phyloP scores from a whole-genome alignment of 1,140 invertebrate species.

The Maconellicoccus hirsutus region DNA sequence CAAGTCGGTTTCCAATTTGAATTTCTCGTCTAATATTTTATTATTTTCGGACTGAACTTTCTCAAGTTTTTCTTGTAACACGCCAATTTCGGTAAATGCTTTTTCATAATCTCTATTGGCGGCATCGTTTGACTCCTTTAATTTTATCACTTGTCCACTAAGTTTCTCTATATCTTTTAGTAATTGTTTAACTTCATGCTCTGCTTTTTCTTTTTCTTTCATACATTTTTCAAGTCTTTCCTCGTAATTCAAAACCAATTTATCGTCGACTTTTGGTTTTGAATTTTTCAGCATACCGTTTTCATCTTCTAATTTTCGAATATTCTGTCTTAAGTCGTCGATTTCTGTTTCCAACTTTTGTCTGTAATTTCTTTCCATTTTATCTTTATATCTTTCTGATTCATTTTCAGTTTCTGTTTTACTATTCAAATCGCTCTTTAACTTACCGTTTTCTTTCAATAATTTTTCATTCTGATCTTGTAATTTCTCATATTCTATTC shows the following conservation, averaged over 20 bases:
- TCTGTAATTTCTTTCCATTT: slow-evolving; percentile 70
- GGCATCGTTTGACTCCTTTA: slow-evolving; percentile 63
- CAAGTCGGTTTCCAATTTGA: slow-evolving; percentile 59
- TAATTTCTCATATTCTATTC: slow-evolving; percentile 75
- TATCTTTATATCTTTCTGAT: slow-evolving; percentile 69
- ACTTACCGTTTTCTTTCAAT: slow-evolving; percentile 58
- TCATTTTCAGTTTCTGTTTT: slow-evolving; percentile 46
- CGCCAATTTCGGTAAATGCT: slow-evolving; percentile 61
- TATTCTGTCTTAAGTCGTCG: slow-evolving; percentile 65
- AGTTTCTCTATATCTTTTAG: slow-evolving; percentile 78
- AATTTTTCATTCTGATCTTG: slow-evolving; percentile 72
- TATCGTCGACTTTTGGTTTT: slow-evolving; percentile 39
- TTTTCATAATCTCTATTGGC: slow-evolving; percentile 71
- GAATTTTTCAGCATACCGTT: slow-evolving; percentile 33
- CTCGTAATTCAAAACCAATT: slow-evolving; percentile 68
- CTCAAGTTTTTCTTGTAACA: slow-evolving; percentile 64
- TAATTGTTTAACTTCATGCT: slow-evolving; percentile 68
- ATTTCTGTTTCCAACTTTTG: slow-evolving; percentile 76
- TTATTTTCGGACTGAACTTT: slow-evolving; percentile 49
- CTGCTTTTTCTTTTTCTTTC: slow-evolving; percentile 61
- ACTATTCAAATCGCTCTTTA: slow-evolving; percentile 49
- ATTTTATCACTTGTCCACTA: slow-evolving; percentile 64
- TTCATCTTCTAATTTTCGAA: slow-evolving; percentile 46
- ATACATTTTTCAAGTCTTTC: slow-evolving; percentile 74
- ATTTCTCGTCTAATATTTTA: slow-evolving; percentile 33